These are phyloP conservation scores for Andrena dorsata DNA, from an alignment of 2,888 invertebrate species.

Conservation along the genomic window DNA sequence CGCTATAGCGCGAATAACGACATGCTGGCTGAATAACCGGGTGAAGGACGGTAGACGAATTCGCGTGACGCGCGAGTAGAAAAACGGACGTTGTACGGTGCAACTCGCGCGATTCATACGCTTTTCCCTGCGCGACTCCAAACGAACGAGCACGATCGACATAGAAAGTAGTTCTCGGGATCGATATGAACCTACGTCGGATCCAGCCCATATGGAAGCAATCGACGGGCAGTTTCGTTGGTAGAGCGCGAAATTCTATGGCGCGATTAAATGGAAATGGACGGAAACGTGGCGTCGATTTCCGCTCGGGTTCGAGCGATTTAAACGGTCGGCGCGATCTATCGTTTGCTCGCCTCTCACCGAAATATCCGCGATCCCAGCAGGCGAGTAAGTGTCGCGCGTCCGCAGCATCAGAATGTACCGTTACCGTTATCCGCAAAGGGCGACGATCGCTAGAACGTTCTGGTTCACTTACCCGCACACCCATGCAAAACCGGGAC, in stretches of 20 bases:
- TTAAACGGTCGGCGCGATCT: neutral
- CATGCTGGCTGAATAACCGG: constrained; percentile 77
- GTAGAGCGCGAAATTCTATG: neutral
- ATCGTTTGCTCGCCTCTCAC: constrained; percentile 5
- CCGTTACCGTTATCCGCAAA: constrained; percentile 27
- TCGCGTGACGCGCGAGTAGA: constrained; percentile 23
- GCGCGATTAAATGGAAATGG: constrained; percentile 27
- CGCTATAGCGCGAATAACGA: constrained; percentile 67
- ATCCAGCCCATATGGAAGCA: constrained; percentile 22
- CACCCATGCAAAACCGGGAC: constrained; percentile 72
- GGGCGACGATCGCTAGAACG: constrained; percentile 4
- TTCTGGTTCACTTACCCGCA: constrained; percentile 68
- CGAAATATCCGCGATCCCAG: neutral
- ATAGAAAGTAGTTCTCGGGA: neutral
- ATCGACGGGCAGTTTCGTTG: neutral
- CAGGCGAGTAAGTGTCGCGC: neutral
- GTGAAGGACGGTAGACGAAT: constrained; percentile 77
- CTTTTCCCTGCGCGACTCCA: neutral
- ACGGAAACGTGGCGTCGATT: constrained; percentile 27
- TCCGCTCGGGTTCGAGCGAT: neutral
- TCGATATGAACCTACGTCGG: neutral
- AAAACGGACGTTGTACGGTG: constrained; percentile 11
- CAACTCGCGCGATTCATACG: neutral
- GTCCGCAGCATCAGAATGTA: neutral
- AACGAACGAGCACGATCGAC: neutral